These are phyloP conservation scores for Dendrolimus kikuchii DNA, from an alignment of 1,140 invertebrate species.

Conservation along the genomic window DNA sequence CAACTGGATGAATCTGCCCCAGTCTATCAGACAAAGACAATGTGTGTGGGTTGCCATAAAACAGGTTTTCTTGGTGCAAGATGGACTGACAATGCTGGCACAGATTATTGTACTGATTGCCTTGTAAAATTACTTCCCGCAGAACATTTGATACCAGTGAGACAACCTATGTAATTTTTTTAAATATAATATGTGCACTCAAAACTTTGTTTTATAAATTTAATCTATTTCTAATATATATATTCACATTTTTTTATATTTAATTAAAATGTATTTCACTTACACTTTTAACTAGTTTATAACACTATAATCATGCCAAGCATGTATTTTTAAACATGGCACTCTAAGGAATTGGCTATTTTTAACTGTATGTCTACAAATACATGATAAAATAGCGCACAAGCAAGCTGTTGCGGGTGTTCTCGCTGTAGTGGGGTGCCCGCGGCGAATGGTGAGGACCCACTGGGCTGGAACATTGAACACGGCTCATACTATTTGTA, in stretches of 20 bases:
- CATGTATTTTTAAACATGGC: too few relatives aligned
- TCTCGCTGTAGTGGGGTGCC: conserved; percentile 21
- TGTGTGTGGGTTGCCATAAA: conserved; percentile 59
- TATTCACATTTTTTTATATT: too few relatives aligned
- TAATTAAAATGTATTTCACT: too few relatives aligned
- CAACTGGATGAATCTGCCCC: conserved; percentile 52
- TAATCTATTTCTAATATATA: background rate
- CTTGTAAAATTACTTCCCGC: conserved; percentile 49
- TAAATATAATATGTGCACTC: background rate
- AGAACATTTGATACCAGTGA: conserved; percentile 49
- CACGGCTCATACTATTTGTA: conserved; percentile 30
- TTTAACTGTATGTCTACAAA: background rate
- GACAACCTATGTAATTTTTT: conserved; percentile 19
- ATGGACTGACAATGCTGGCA: conserved; percentile 62
- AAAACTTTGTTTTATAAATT: background rate
- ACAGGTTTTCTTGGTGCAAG: conserved; percentile 54
- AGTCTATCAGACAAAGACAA: conserved; percentile 49
- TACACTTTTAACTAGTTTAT: too few relatives aligned
- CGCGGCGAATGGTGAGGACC: conserved; percentile 49
- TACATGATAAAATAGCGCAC: background rate
- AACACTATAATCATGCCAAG: too few relatives aligned
- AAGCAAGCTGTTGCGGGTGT: conserved; percentile 11
- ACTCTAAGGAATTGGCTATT: too few relatives aligned
- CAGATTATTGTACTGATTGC: conserved; percentile 63
- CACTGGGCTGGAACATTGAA: conserved; percentile 64